Conservation (phyloP, 2,888 invertebrate genomes). For the Ferdinandea cuprea region DNA sequence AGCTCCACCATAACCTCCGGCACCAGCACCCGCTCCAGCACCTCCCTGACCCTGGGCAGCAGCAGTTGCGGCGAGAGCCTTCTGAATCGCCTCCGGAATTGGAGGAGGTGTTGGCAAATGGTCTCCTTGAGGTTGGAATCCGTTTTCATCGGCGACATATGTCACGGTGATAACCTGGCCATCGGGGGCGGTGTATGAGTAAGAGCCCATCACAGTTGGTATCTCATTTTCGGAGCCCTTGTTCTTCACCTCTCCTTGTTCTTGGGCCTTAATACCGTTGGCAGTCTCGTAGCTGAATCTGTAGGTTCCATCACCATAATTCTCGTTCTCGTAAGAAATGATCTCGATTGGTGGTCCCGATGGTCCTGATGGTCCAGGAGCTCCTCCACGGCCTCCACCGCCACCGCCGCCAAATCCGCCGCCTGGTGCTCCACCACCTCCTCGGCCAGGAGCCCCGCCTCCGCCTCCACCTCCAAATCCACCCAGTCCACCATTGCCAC, state of each 20-base stretch:
- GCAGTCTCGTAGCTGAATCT: slow-evolving; percentile 86
- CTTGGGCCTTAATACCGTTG: slow-evolving; percentile 86
- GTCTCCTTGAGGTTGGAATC: slow-evolving; percentile 85
- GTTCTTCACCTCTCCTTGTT: slow-evolving; percentile 86
- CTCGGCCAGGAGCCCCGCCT: slow-evolving; percentile 79
- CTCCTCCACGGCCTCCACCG: slow-evolving; percentile 77
- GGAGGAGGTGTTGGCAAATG: slow-evolving; percentile 87
- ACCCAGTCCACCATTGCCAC: slow-evolving; percentile 80
- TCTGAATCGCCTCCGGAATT: slow-evolving; percentile 86
- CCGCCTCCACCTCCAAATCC: slow-evolving; percentile 82
- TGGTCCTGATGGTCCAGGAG: slow-evolving; percentile 77
- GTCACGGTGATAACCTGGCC: slow-evolving; percentile 86
- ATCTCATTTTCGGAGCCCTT: slow-evolving; percentile 85
- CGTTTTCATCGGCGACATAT: slow-evolving; percentile 88
- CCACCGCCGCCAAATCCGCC: slow-evolving; percentile 78
- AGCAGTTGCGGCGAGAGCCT: slow-evolving; percentile 84
- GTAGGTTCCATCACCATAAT: slow-evolving; percentile 85
- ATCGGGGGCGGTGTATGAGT: slow-evolving; percentile 87
- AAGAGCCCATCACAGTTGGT: slow-evolving; percentile 86
- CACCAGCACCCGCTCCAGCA: slow-evolving; percentile 76
- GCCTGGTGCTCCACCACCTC: slow-evolving; percentile 78
- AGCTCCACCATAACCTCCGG: slow-evolving; percentile 78
- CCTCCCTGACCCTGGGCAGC: slow-evolving; percentile 83
- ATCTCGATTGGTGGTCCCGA: slow-evolving; percentile 84
- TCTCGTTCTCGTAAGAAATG: slow-evolving; percentile 85